Evolutionary conservation across 2,797 vertebrate genomes (phyloP).

Genomic region (Scarus forsteni): DNA sequence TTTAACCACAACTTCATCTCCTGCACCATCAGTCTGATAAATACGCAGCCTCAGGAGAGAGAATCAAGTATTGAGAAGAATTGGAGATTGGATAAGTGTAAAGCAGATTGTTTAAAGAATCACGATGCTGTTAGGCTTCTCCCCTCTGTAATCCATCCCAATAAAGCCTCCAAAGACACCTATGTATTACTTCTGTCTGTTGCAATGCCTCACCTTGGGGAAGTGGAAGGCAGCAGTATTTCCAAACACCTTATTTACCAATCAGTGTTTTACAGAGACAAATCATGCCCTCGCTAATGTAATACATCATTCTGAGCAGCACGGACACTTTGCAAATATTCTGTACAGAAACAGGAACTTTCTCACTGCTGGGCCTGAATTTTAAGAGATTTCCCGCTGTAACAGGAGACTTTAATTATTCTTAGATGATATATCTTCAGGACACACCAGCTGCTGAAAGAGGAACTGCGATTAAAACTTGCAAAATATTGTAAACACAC

Average conservation of each 20-base stretch:
- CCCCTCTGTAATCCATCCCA: conserved; percentile 1
- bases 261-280: conserved; percentile 5
- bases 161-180: neutral
- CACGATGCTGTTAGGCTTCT: conserved; percentile 1
- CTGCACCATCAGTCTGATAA: conserved; percentile 41
- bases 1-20: conserved; percentile 53
- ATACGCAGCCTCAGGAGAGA: conserved; percentile 25
- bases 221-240: neutral
- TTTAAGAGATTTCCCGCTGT: neutral
- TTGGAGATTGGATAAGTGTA: conserved; percentile 3
- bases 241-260: neutral
- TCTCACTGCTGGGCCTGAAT: neutral
- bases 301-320: conserved; percentile 21
- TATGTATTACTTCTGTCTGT: neutral
- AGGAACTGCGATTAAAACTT: too few relatives aligned
- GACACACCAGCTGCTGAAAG: too few relatives aligned
- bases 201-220: neutral
- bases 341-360: neutral
- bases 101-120: conserved; percentile 26
- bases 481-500: too few relatives aligned
- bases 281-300: conserved; percentile 5
- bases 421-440: too few relatives aligned
- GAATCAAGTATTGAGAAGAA: conserved; percentile 8
- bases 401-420: too few relatives aligned
- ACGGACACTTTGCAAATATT: neutral